Evolutionary conservation across 2,113 vertebrate species (phyloP), one percentile per base, ranked within the genome.

Genomic region (Xiphophorus maculatus): DNA sequence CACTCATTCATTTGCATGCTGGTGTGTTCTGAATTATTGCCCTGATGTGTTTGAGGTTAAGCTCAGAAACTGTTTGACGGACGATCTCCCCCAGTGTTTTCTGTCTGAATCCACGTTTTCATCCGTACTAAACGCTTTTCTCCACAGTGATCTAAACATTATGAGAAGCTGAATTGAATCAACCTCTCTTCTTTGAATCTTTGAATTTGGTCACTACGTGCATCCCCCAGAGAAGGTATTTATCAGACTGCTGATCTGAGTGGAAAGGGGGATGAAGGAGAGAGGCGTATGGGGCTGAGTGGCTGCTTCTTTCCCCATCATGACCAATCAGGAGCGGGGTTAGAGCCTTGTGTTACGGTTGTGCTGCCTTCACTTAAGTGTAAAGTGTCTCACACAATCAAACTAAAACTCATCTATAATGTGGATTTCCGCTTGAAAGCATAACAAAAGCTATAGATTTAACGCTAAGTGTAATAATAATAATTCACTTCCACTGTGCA

Each of bases 311-410:
- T 71, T 74, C 69, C 28, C 80, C 69, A 76, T 85, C 64, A 73
- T 5, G 29, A 66, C 89, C 90, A 91, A 91, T 90, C 89, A 89
- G 81, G 22, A 71, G 62, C 61, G 22, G 77, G 67, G 54, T 12
- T 63, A 40, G 61, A 73, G 69, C 63, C 40, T 77, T 72, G 81
- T 76, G 58, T 30, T 81, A 65, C 71, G 77, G 71, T 27, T 32
- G 29, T 79, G 88, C 37, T 82, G 42, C 67, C 5, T 91, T 90
- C 83, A 87, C 6, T 14, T 58, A 3, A 40, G 27, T 68, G 5
- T 63, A 77, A 28, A 80, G 60, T 67, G 1, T 15, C 2, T 62
- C 15, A 7, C 44, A 48, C 44, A 48, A 19, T 6, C 44, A 5
- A 5, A 48, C 5, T 42, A 42, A 42, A 42, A 5, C 14, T 15